These are phyloP conservation scores for Zelleria hepariella DNA, from an alignment of 2,888 invertebrate genomes.

Conservation along the genomic window DNA sequence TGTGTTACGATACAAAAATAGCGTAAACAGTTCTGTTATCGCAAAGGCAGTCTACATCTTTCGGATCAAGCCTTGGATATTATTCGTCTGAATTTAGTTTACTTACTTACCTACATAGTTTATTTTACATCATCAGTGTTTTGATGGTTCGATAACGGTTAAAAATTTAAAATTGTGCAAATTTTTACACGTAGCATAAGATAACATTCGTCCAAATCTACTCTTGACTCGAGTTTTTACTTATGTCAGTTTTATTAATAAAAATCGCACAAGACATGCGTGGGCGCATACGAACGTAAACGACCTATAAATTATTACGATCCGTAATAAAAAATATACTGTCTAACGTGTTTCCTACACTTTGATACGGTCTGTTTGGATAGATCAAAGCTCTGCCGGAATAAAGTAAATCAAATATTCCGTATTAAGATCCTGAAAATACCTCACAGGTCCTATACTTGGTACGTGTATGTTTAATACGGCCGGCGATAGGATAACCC, in stretches of 20 bases:
- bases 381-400: constrained; percentile 59
- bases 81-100: background rate
- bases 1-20: background rate
- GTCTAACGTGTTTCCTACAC: constrained; percentile 66
- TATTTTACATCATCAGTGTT: background rate
- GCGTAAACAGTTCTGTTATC: background rate
- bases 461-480: no score
- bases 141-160: background rate
- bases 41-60: no score
- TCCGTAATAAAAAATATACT: constrained; percentile 54
- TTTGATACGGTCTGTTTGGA: constrained; percentile 65
- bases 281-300: constrained; percentile 55
- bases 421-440: constrained; percentile 22
- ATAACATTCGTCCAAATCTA: background rate
- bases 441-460: no score
- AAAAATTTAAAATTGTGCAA: background rate
- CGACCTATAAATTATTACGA: constrained; percentile 61
- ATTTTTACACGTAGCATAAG: background rate
- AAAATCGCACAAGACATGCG: constrained; percentile 30
- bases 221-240: background rate
- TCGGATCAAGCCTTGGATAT: background rate
- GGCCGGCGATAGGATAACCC: no score
- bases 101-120: background rate
- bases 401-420: constrained; percentile 59
- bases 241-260: constrained; percentile 38